phyloP scores from a whole-genome alignment of 2,113 vertebrate species.

The Phaethornis superciliosus region DNA sequence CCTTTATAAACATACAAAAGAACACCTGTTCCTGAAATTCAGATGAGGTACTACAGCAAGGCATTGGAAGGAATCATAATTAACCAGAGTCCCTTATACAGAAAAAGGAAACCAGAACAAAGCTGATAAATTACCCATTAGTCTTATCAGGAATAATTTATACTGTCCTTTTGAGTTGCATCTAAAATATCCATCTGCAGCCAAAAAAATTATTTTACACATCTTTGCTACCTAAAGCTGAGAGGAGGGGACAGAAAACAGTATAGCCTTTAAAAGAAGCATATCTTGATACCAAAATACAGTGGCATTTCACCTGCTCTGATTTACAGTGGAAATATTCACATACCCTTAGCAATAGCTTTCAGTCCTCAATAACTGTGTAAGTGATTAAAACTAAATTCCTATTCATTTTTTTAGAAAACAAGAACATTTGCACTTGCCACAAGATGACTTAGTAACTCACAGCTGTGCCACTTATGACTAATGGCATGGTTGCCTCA shows the following conservation, averaged over 20 bases:
- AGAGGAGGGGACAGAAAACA: neutral
- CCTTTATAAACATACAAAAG: neutral
- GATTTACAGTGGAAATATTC: neutral
- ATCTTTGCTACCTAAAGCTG: neutral
- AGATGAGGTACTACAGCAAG: neutral
- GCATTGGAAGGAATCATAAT: neutral
- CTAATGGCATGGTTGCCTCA: neutral
- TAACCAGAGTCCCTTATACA: neutral
- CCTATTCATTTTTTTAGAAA: neutral
- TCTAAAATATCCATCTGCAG: neutral
- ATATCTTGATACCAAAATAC: neutral
- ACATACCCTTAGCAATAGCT: neutral
- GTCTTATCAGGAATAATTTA: neutral
- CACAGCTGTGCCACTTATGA: neutral
- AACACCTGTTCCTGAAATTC: neutral
- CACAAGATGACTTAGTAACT: slow-evolving; percentile 23
- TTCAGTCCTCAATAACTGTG: neutral
- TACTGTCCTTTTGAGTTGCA: neutral
- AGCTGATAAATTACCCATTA: neutral
- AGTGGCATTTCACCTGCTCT: neutral
- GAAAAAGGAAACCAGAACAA: neutral
- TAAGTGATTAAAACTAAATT: neutral
- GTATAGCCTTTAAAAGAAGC: neutral
- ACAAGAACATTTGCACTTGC: slow-evolving; percentile 8
- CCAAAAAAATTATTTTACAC: neutral